Conservation (phyloP, 2,888 invertebrate species). For the Aplocera efformata region DNA sequence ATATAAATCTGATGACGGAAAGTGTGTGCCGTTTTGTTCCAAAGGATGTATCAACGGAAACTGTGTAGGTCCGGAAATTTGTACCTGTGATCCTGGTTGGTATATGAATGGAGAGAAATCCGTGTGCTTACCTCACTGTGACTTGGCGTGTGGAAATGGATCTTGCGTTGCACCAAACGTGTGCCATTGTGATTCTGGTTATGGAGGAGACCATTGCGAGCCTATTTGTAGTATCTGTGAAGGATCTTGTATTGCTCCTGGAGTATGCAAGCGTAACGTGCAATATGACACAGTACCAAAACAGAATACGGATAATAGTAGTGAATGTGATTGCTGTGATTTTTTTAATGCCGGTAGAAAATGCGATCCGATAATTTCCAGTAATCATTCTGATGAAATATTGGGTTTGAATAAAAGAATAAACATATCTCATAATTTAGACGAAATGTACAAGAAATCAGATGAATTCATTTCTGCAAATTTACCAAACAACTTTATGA, state of each 20-base stretch:
- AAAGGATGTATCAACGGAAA: conserved; percentile 29
- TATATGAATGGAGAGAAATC: conserved; percentile 23
- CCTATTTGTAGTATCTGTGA: conserved; percentile 13
- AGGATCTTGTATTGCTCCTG: conserved; percentile 7
- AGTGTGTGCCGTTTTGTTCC: conserved; percentile 32
- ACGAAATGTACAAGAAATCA: too few relatives aligned
- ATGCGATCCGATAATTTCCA: conserved; percentile 6
- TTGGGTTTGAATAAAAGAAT: background rate
- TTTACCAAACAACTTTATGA: too few relatives aligned
- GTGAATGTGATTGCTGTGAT: conserved; percentile 13
- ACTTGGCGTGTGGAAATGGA: conserved; percentile 34
- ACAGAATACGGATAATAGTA: conserved; percentile 7
- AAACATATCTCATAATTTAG: background rate
- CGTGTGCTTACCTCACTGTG: conserved; percentile 31
- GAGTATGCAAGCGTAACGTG: conserved; percentile 10
- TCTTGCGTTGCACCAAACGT: conserved; percentile 34
- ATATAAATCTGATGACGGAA: conserved; percentile 13
- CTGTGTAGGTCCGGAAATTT: conserved; percentile 32
- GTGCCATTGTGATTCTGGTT: conserved; percentile 35
- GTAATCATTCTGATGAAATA: background rate
- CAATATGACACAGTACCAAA: conserved; percentile 7
- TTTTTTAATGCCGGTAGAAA: conserved; percentile 5
- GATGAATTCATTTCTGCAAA: too few relatives aligned
- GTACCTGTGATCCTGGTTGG: conserved; percentile 33
- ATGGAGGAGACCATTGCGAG: conserved; percentile 9